These are phyloP conservation scores for Vanacampus margaritifer DNA, from an alignment of 2,113 vertebrate species.

Conservation along the genomic window DNA sequence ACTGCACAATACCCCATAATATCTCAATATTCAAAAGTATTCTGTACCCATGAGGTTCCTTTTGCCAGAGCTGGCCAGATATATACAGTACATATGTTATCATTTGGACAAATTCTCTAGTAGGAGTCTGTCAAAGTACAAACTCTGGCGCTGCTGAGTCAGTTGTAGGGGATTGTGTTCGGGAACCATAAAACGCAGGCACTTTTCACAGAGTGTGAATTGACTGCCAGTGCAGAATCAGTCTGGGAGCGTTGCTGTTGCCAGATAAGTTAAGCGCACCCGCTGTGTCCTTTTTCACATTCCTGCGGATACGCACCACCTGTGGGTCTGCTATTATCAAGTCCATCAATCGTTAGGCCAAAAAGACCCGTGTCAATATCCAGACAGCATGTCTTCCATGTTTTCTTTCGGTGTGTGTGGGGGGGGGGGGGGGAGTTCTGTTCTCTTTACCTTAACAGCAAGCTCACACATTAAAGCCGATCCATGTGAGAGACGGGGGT, in stretches of 20 bases:
- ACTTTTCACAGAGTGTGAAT: background rate
- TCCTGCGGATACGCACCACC: slow-evolving; percentile 13
- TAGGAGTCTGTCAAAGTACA: background rate
- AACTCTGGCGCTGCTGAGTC: background rate
- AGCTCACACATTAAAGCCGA: background rate
- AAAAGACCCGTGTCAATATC: slow-evolving; percentile 4
- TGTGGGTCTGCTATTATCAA: slow-evolving; percentile 24
- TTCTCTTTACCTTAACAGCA: background rate
- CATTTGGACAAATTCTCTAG: background rate
- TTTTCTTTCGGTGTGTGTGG: no score
- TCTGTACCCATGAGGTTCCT: no score
- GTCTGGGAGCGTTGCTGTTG: slow-evolving; percentile 18
- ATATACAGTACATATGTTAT: no score
- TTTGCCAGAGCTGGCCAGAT: no score
- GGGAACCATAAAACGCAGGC: background rate
- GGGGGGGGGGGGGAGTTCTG: no score
- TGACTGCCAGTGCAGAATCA: slow-evolving; percentile 16
- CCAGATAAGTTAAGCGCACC: slow-evolving; percentile 37
- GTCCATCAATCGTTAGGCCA: slow-evolving; percentile 40
- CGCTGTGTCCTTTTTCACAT: slow-evolving; percentile 40
- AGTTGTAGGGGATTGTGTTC: background rate
- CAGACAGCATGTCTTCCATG: background rate
- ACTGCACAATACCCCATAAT: no score
- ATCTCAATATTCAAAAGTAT: no score
- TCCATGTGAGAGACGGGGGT: background rate